These are phyloP conservation scores for Fissipunctia ypsillon DNA, from an alignment of 2,888 invertebrate species.

Conservation along the genomic window DNA sequence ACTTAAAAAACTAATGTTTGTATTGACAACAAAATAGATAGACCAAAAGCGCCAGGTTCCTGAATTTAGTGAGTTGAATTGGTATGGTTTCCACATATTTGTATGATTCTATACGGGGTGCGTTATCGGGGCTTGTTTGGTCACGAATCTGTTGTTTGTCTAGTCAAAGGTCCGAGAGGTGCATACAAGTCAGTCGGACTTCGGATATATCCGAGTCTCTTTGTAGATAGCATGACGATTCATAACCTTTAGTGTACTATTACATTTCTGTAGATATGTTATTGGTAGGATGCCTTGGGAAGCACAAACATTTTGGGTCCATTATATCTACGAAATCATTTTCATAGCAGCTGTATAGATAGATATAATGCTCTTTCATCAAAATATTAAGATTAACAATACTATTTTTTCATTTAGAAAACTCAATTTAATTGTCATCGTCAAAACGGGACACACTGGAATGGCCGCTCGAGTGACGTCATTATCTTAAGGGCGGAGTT, in stretches of 20 bases:
- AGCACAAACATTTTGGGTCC: background rate
- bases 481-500: too few relatives aligned
- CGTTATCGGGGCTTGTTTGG: conserved; percentile 40
- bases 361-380: too few relatives aligned
- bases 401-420: too few relatives aligned
- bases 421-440: too few relatives aligned
- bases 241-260: conserved; percentile 6
- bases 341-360: background rate
- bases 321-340: background rate
- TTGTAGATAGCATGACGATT: conserved; percentile 35
- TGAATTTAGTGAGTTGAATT: conserved; percentile 38
- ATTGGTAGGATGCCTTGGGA: background rate
- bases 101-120: background rate
- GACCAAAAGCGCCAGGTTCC: conserved; percentile 13
- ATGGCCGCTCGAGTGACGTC: too few relatives aligned
- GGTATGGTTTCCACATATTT: conserved; percentile 21
- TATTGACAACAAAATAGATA: too few relatives aligned
- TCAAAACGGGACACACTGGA: too few relatives aligned
- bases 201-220: conserved; percentile 37
- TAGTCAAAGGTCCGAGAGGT: conserved; percentile 48
- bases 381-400: too few relatives aligned
- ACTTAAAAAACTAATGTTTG: too few relatives aligned
- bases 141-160: conserved; percentile 50
- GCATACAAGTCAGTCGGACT: conserved; percentile 8
- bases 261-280: background rate